Conservation (phyloP, 2,113 vertebrate genomes). For the Propithecus coquereli region DNA sequence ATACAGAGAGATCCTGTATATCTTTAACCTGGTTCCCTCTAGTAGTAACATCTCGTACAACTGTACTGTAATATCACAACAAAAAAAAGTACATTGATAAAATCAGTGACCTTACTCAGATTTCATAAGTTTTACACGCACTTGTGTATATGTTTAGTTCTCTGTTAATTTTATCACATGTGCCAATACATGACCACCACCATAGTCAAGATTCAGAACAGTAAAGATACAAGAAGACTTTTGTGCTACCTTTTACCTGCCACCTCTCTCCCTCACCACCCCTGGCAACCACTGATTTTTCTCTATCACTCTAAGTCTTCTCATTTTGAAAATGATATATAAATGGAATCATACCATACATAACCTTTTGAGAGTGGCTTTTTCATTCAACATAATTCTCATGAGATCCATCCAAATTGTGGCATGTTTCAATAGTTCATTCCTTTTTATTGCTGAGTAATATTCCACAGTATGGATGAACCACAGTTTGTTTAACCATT, state of each 20-base stretch:
- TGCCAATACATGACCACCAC: neutral
- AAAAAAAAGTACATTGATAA: neutral
- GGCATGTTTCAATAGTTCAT: neutral
- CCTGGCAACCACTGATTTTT: neutral
- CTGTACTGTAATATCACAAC: neutral
- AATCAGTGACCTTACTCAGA: neutral
- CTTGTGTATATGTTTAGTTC: neutral
- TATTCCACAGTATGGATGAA: neutral
- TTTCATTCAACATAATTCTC: neutral
- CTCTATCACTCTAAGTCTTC: neutral
- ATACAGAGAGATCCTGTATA: neutral
- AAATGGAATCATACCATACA: neutral
- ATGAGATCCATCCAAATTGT: neutral
- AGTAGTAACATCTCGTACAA: neutral
- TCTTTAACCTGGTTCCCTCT: neutral
- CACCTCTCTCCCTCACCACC: neutral
- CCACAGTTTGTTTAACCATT: neutral
- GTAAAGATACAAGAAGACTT: neutral
- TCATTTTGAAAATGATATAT: neutral
- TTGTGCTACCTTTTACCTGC: neutral
- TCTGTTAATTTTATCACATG: neutral
- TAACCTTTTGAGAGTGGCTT: neutral
- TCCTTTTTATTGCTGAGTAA: neutral
- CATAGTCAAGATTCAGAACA: neutral
- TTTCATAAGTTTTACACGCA: neutral